Evolutionary conservation across 2,113 vertebrate genomes (phyloP).

Genomic region (Mungos mungo): DNA sequence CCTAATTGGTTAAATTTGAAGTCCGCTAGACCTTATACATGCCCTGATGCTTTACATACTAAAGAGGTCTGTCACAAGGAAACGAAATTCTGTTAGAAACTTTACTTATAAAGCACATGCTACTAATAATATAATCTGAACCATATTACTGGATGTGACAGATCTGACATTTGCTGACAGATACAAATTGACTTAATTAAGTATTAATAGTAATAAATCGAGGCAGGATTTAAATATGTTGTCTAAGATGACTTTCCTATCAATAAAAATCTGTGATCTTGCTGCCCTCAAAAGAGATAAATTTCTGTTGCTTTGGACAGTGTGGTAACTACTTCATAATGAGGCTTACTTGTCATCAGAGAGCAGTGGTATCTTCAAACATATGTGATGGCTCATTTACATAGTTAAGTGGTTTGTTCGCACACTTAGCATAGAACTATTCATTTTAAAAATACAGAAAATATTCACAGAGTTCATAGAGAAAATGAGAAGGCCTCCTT

Average conservation of each 20-base stretch:
- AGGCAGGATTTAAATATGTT: constrained; percentile 33
- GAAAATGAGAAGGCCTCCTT: not conserved
- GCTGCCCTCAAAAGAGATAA: not conserved
- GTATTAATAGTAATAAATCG: constrained; percentile 59
- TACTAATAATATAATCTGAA: constrained; percentile 38
- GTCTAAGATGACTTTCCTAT: not conserved
- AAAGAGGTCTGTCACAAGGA: not conserved
- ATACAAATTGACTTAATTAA: constrained; percentile 55
- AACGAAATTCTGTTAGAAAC: constrained; percentile 37
- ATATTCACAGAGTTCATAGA: not conserved
- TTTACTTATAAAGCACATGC: not conserved
- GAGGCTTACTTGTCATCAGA: not conserved
- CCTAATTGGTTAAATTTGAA: not conserved
- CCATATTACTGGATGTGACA: constrained; percentile 20
- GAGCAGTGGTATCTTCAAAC: not conserved
- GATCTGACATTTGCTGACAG: constrained; percentile 46
- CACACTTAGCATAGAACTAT: not conserved
- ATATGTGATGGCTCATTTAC: not conserved
- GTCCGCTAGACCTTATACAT: not conserved
- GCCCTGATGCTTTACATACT: not conserved
- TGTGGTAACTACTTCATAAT: not conserved
- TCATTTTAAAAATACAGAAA: not conserved
- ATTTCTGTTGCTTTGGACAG: not conserved
- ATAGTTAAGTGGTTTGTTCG: not conserved
- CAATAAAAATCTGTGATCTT: constrained; percentile 46